These are phyloP conservation scores for Caenorhabditis panamensis DNA, from an alignment of 2,888 invertebrate species.

Conservation along the genomic window DNA sequence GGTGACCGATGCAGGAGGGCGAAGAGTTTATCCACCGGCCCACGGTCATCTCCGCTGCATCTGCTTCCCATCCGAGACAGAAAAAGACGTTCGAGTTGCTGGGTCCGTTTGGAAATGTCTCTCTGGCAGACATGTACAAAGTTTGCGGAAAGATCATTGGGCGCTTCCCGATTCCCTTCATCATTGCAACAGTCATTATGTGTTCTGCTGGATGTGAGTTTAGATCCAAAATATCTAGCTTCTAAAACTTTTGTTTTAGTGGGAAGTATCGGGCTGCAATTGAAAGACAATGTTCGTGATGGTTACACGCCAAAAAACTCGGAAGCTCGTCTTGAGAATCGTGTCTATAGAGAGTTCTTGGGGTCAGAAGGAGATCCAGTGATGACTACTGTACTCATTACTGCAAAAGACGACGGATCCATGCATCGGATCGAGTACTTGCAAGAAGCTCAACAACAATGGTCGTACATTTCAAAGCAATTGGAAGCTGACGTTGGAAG, in stretches of 20 bases:
- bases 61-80: slow-evolving; percentile 24
- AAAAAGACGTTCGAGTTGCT: slow-evolving; percentile 48
- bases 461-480: slow-evolving; percentile 64
- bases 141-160: slow-evolving; percentile 65
- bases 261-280: slow-evolving; percentile 56
- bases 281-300: slow-evolving; percentile 76
- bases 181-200: slow-evolving; percentile 69
- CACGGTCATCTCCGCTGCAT: slow-evolving; percentile 36
- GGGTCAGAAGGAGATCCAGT: slow-evolving; percentile 78
- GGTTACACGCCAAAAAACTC: slow-evolving; percentile 79
- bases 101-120: slow-evolving; percentile 27
- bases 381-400: slow-evolving; percentile 77
- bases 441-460: slow-evolving; percentile 70
- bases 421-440: slow-evolving; percentile 77
- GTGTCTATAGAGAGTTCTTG: slow-evolving; percentile 74
- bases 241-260: slow-evolving; percentile 26
- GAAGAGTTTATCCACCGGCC: slow-evolving; percentile 52
- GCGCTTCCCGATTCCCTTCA: slow-evolving; percentile 63
- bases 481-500: slow-evolving; percentile 63
- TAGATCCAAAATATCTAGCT: too few relatives aligned
- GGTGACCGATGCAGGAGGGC: slow-evolving; percentile 49
- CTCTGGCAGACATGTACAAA: slow-evolving; percentile 57
- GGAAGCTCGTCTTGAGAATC: slow-evolving; percentile 72
- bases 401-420: slow-evolving; percentile 76
- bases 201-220: slow-evolving; percentile 50